Conservation (phyloP, 1,140 invertebrate species). For the Aporrectodea caliginosa region DNA sequence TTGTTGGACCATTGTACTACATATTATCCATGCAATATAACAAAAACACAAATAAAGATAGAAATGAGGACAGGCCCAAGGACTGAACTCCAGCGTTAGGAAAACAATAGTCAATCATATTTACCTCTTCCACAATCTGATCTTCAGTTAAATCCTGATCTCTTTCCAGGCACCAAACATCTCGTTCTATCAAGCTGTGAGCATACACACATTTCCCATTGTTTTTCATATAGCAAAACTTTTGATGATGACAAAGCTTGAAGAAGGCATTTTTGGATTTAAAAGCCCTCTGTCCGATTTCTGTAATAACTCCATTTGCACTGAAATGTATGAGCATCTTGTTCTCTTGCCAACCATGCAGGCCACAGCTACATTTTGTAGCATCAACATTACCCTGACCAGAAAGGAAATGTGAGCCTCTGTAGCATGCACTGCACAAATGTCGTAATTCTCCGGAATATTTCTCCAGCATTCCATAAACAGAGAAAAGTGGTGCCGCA, state of each 20-base stretch:
- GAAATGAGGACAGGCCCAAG: too few species aligned
- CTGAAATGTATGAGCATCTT: conserved; percentile 41
- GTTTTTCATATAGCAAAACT: conserved; percentile 39
- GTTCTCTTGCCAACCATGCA: conserved; percentile 41
- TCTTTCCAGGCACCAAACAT: conserved; percentile 49
- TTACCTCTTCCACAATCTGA: conserved; percentile 40
- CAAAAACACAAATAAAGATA: too few species aligned
- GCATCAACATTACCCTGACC: not conserved
- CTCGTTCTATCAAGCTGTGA: conserved; percentile 47
- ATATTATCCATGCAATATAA: too few species aligned
- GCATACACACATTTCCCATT: conserved; percentile 42
- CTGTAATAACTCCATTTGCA: conserved; percentile 36
- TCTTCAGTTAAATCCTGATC: conserved; percentile 41
- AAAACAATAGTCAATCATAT: too few species aligned
- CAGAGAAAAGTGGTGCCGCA: not conserved
- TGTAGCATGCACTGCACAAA: not conserved
- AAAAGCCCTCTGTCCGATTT: conserved; percentile 42
- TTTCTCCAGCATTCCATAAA: not conserved
- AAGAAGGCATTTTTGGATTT: conserved; percentile 45
- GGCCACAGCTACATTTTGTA: conserved; percentile 34
- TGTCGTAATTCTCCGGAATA: not conserved
- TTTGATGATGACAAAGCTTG: conserved; percentile 43
- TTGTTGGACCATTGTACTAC: too few species aligned
- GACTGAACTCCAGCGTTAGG: not conserved
- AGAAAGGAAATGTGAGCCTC: not conserved